A percentile compares a stretch with the other conserved stretches of the same genome.
Conservation (phyloP, 2,888 invertebrate species). For the Pimpla rufipes region DNA sequence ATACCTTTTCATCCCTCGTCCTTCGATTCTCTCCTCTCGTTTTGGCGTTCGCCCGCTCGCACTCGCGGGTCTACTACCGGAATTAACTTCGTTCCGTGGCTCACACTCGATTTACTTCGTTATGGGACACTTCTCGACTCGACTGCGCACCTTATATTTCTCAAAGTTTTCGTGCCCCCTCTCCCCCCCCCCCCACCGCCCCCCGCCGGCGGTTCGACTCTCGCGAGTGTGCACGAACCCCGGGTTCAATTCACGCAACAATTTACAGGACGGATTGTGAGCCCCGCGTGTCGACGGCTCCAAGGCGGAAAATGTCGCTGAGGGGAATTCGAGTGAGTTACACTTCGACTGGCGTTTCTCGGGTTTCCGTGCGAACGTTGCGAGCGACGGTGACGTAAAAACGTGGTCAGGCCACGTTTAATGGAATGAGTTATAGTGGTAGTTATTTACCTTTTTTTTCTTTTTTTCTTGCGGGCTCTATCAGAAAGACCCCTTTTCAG, state of each 20-base stretch:
- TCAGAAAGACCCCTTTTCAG: too few species aligned
- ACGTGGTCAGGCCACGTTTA: not conserved
- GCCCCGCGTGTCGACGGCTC: conserved; percentile 8
- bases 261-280: conserved; percentile 17
- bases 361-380: not conserved
- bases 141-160: conserved; percentile 42
- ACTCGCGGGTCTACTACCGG: conserved; percentile 41
- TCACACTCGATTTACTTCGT: conserved; percentile 68
- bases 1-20: conserved; percentile 56
- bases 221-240: not conserved
- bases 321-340: not conserved
- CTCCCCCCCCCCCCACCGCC: not conserved
- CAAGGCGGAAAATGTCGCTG: not conserved
- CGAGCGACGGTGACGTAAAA: not conserved
- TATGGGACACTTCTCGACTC: conserved; percentile 54
- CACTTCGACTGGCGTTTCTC: not conserved
- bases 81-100: conserved; percentile 65
- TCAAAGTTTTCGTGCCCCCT: conserved; percentile 34
- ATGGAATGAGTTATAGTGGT: too few species aligned
- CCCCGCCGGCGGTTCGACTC: conserved; percentile 7
- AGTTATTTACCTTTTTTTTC: too few species aligned
- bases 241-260: conserved; percentile 36
- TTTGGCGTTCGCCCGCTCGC: not conserved
- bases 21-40: conserved; percentile 24
- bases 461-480: too few species aligned